phyloP scores from a whole-genome alignment of 1,140 invertebrate species.

The Aphaenogaster rudis region DNA sequence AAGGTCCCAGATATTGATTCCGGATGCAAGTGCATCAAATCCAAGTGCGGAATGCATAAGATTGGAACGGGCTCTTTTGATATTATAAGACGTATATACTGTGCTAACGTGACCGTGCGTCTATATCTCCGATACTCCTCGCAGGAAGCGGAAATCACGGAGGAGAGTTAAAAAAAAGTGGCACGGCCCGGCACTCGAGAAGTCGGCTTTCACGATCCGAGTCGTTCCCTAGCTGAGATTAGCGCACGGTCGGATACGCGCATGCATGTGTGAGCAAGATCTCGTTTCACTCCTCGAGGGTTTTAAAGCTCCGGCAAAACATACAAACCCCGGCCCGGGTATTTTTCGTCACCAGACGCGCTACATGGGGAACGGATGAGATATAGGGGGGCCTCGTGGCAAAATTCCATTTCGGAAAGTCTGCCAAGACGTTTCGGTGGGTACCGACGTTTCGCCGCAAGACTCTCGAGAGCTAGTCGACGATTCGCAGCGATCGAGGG shows the following conservation, averaged over 20 bases:
- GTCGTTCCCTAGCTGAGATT: slow-evolving; percentile 56
- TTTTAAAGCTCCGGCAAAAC: slow-evolving; percentile 41
- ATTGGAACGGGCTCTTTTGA: neutral
- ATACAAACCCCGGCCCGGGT: neutral
- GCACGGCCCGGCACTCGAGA: slow-evolving; percentile 16
- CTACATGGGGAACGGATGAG: slow-evolving; percentile 28
- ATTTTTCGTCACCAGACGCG: slow-evolving; percentile 41
- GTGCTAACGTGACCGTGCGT: too few relatives aligned
- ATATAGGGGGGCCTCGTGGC: slow-evolving; percentile 23
- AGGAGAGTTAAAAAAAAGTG: neutral
- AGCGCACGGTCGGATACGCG: slow-evolving; percentile 41
- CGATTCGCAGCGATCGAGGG: slow-evolving; percentile 41
- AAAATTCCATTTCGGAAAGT: slow-evolving; percentile 62
- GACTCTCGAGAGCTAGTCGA: slow-evolving; percentile 32
- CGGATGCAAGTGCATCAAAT: slow-evolving; percentile 36
- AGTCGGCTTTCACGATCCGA: slow-evolving; percentile 62
- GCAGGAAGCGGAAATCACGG: neutral
- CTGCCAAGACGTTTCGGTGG: slow-evolving; percentile 45
- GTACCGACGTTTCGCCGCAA: slow-evolving; percentile 19
- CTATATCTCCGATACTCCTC: neutral
- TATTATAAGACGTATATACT: neutral
- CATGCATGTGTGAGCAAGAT: slow-evolving; percentile 6
- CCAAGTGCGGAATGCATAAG: neutral
- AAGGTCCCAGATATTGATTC: slow-evolving; percentile 32
- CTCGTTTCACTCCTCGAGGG: slow-evolving; percentile 49